phyloP scores from a whole-genome alignment of 2,113 vertebrate species.

The Poecilia latipinna region DNA sequence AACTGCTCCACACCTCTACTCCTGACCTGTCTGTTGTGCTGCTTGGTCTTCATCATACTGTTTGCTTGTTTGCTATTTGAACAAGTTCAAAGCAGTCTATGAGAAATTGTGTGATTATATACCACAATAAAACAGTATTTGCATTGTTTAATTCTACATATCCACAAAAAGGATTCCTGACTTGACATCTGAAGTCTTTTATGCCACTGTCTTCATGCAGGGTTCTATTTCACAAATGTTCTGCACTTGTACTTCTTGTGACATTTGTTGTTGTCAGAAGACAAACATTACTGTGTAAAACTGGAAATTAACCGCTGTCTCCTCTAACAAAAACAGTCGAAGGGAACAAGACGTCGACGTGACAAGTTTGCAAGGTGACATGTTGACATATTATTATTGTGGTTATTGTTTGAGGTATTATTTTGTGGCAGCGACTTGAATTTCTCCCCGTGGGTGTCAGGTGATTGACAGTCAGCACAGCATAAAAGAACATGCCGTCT shows the following conservation, averaged over 20 bases:
- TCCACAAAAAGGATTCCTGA: not conserved
- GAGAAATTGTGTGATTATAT: constrained; percentile 18
- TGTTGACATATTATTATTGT: constrained; percentile 57
- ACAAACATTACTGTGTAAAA: constrained; percentile 31
- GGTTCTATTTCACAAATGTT: constrained; percentile 22
- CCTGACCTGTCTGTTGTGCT: no score
- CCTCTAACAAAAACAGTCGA: constrained; percentile 26
- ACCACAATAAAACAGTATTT: constrained; percentile 11
- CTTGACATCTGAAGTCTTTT: constrained; percentile 10
- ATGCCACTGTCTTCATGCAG: constrained; percentile 8
- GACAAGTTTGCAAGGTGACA: constrained; percentile 61
- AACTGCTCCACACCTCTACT: no score
- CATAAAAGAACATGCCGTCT: constrained; percentile 51
- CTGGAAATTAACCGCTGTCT: constrained; percentile 46
- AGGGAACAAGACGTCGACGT: constrained; percentile 44
- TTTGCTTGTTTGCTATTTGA: no score
- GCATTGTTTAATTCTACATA: not conserved
- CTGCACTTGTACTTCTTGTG: constrained; percentile 9
- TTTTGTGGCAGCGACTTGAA: constrained; percentile 58
- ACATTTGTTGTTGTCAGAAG: constrained; percentile 29
- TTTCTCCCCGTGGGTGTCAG: constrained; percentile 53
- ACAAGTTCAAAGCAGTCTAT: not conserved
- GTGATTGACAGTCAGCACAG: constrained; percentile 65
- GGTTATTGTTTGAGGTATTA: constrained; percentile 67
- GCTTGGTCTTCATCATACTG: no score